phyloP scores from a whole-genome alignment of 2,888 invertebrate species.

The Gari tellinella region DNA sequence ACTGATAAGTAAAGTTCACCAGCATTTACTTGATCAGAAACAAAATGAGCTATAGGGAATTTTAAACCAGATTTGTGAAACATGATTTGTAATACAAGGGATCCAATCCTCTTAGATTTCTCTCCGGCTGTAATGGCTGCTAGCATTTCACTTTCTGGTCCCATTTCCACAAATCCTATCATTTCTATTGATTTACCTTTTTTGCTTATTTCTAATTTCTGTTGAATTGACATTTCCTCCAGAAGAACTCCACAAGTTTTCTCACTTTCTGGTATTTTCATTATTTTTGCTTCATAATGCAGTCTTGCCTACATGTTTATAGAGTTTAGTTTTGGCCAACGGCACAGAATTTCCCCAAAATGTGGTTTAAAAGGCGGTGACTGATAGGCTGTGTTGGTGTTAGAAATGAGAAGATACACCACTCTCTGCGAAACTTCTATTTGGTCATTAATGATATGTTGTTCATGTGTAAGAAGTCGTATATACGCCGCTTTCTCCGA shows the following conservation, averaged over 20 bases:
- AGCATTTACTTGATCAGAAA: constrained; percentile 8
- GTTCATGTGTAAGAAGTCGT: too few relatives aligned
- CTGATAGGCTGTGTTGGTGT: too few relatives aligned
- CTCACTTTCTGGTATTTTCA: constrained; percentile 30
- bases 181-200: constrained; percentile 29
- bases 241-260: constrained; percentile 38
- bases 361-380: too few relatives aligned
- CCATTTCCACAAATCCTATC: constrained; percentile 26
- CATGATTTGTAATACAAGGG: constrained; percentile 27
- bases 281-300: too few relatives aligned
- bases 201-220: constrained; percentile 38
- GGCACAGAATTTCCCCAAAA: too few relatives aligned
- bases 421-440: too few relatives aligned
- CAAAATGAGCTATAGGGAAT: constrained; percentile 27
- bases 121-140: background rate
- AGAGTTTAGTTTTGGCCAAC: too few relatives aligned
- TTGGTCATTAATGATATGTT: too few relatives aligned
- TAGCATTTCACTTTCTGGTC: constrained; percentile 2
- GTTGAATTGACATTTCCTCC: constrained; percentile 52
- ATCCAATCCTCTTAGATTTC: constrained; percentile 20
- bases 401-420: too few relatives aligned
- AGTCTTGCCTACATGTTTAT: too few relatives aligned
- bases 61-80: constrained; percentile 26
- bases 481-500: too few relatives aligned
- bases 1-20: constrained; percentile 14